Conservation (phyloP, 2,113 vertebrate genomes). For the Pseudopipra pipra region DNA sequence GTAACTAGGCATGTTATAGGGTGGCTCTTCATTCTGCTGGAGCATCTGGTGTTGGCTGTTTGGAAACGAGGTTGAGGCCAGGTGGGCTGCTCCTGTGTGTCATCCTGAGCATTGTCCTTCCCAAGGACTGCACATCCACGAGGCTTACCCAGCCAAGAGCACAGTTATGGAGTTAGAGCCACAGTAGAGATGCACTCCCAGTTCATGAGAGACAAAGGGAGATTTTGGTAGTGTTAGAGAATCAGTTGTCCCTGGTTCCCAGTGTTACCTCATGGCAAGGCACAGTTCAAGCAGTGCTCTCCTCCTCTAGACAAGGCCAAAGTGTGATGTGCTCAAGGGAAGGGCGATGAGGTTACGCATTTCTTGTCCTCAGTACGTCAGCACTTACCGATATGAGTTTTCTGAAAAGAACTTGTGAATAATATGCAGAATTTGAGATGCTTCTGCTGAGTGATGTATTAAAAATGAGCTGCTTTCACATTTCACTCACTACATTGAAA, state of each 20-base stretch:
- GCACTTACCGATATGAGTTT: not conserved
- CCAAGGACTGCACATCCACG: fast-evolving
- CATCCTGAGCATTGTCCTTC: not conserved
- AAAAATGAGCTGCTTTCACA: not conserved
- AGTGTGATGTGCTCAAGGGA: fast-evolving
- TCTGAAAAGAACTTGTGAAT: not conserved
- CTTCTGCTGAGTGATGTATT: not conserved
- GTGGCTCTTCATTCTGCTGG: not conserved
- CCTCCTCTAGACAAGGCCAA: not conserved
- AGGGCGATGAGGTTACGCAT: not conserved
- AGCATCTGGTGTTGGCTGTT: not conserved
- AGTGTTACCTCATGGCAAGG: not conserved
- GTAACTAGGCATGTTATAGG: not conserved
- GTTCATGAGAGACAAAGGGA: not conserved
- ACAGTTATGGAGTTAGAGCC: not conserved
- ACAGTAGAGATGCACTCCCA: not conserved
- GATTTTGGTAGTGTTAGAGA: not conserved
- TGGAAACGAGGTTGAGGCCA: not conserved
- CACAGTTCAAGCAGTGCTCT: not conserved
- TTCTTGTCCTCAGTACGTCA: not conserved
- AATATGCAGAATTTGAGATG: not conserved
- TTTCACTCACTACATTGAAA: not conserved
- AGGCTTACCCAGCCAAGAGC: not conserved
- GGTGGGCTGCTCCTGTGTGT: not conserved
- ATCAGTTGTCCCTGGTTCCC: not conserved